These are phyloP conservation scores for Pristionchus pacificus DNA, from an alignment of 1,140 invertebrate species.

Conservation along the genomic window DNA sequence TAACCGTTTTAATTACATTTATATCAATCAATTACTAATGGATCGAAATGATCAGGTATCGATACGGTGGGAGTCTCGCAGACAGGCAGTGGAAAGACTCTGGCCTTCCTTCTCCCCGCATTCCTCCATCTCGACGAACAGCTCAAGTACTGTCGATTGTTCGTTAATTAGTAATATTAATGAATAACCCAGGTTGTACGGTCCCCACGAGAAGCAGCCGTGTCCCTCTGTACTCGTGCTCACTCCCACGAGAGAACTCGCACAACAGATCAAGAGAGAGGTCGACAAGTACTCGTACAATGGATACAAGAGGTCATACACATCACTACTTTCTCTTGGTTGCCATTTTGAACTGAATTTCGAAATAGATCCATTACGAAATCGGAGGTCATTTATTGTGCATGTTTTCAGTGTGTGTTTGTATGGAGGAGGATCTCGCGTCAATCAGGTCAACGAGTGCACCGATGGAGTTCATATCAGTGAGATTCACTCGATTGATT, in stretches of 20 bases:
- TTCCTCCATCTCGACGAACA: constrained; percentile 94
- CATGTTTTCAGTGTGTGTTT: constrained; percentile 79
- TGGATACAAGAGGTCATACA: constrained; percentile 16
- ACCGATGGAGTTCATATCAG: constrained; percentile 86
- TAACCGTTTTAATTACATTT: no score
- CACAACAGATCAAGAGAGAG: constrained; percentile 89
- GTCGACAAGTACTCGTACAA: constrained; percentile 79
- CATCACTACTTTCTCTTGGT: no score
- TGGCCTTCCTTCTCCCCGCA: constrained; percentile 92
- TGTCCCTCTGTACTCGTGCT: constrained; percentile 74
- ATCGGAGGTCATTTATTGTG: constrained; percentile 62
- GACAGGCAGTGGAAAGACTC: constrained; percentile 81
- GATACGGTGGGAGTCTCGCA: constrained; percentile 68
- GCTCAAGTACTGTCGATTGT: constrained; percentile 61
- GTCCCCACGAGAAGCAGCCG: constrained; percentile 57
- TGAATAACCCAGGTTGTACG: constrained; percentile 11
- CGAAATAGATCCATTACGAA: not conserved
- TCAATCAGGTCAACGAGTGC: constrained; percentile 75
- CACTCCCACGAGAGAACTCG: constrained; percentile 86
- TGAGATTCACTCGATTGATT: constrained; percentile 63
- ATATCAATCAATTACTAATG: no score
- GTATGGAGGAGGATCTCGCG: constrained; percentile 89
- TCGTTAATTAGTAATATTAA: not conserved
- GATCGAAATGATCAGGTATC: no score
- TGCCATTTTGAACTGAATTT: no score